Percentiles rank a stretch among this genome's conserved stretches.
phyloP scores from a whole-genome alignment of 1,140 invertebrate genomes.

The Chironomus striatipennis region DNA sequence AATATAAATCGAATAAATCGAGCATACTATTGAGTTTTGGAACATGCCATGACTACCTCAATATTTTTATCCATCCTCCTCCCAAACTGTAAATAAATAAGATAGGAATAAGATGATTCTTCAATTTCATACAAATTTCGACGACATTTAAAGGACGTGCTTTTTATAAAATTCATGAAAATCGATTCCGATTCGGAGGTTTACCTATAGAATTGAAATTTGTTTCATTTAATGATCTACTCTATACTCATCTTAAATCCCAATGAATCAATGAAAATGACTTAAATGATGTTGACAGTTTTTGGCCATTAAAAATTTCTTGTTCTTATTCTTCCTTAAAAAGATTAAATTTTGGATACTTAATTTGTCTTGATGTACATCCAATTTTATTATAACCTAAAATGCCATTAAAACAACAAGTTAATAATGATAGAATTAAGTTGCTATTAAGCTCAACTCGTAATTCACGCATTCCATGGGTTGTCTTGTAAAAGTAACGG shows the following conservation, averaged over 20 bases:
- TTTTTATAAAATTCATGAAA: background rate
- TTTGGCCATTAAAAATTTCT: too few species aligned
- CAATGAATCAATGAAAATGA: too few species aligned
- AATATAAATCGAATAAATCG: slow-evolving; percentile 5
- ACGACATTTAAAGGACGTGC: background rate
- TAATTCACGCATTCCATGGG: background rate
- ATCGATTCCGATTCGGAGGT: background rate
- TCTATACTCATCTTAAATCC: background rate
- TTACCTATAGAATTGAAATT: background rate
- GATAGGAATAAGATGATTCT: too few species aligned
- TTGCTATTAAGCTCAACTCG: background rate
- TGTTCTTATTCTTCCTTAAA: too few species aligned
- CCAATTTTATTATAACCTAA: background rate
- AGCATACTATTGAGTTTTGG: background rate
- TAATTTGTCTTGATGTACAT: background rate
- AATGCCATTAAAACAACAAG: slow-evolving; percentile 6
- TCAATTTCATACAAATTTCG: background rate
- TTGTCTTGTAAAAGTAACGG: background rate
- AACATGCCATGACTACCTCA: background rate
- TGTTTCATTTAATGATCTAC: background rate
- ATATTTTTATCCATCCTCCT: background rate
- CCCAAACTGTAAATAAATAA: background rate
- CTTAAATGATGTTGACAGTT: too few species aligned
- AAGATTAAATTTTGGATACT: too few species aligned
- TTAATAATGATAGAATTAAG: slow-evolving; percentile 23